Conservation (phyloP, 2,797 vertebrate genomes). For the Hybognathus amarus region DNA sequence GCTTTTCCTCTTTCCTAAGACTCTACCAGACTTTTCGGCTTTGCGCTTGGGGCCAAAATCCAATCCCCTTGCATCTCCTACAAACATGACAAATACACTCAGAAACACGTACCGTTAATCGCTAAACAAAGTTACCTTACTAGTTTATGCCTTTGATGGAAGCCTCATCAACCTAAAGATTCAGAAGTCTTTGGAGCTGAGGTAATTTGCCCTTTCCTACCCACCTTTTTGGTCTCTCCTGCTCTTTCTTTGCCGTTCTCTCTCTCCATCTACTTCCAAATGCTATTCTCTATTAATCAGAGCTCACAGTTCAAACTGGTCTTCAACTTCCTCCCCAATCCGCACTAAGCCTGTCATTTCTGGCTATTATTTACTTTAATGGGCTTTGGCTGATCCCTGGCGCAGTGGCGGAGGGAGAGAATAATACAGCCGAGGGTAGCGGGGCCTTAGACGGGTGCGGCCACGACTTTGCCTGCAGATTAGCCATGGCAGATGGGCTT, state of each 20-base stretch:
- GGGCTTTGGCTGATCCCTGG: constrained; percentile 99
- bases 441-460: constrained; percentile 90
- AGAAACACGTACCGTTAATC: not conserved
- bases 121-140: constrained; percentile 58
- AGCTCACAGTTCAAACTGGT: constrained; percentile 97
- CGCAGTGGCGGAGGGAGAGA: constrained; percentile 98
- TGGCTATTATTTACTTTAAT: constrained; percentile 99
- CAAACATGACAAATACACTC: not conserved
- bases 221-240: constrained; percentile 56
- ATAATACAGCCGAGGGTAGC: constrained; percentile 98
- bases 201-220: constrained; percentile 82
- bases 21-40: constrained; percentile 80
- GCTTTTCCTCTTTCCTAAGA: constrained; percentile 21
- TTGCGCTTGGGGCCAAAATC: constrained; percentile 9
- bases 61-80: not conserved
- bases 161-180: constrained; percentile 94
- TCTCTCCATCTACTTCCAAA: constrained; percentile 88
- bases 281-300: constrained; percentile 99
- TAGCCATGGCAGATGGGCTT: constrained; percentile 99
- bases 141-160: constrained; percentile 93
- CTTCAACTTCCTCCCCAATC: constrained; percentile 99
- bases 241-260: constrained; percentile 56
- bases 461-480: constrained; percentile 98
- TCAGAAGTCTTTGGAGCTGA: constrained; percentile 97
- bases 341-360: constrained; percentile 99